Evolutionary conservation across 1,140 invertebrate species (phyloP).

Genomic region (Heterodera schachtii): DNA sequence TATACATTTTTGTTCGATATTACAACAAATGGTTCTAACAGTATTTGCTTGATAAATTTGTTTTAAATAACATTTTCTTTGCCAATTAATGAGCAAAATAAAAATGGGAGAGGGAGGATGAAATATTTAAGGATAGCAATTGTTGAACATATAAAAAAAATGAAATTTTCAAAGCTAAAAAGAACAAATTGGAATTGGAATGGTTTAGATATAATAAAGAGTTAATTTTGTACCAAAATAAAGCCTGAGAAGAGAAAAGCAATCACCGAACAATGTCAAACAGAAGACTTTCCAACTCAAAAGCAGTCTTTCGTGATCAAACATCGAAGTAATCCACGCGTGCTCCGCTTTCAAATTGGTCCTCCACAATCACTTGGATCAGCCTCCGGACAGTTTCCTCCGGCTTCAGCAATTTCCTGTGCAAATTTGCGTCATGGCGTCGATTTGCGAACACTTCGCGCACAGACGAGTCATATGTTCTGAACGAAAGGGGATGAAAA

Average conservation of each 20-base stretch:
- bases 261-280: no score
- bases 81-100: no score
- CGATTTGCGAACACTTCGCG: conserved; percentile 34
- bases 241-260: no score
- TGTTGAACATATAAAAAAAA: no score
- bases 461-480: conserved; percentile 67
- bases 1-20: conserved; percentile 15
- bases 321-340: conserved; percentile 84
- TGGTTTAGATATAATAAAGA: no score
- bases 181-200: no score
- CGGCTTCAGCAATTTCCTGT: conserved; percentile 75
- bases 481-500: conserved; percentile 68
- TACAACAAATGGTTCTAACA: no score
- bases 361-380: conserved; percentile 74
- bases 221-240: no score
- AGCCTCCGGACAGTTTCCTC: conserved; percentile 78
- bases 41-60: background rate
- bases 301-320: conserved; percentile 4
- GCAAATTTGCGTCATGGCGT: conserved; percentile 36
- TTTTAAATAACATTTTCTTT: background rate
- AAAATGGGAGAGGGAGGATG: no score
- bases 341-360: conserved; percentile 78
- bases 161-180: no score
- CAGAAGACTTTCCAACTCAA: no score
- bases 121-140: no score